Percentiles rank a stretch among this genome's conserved stretches.
Conservation (phyloP, 2,113 vertebrate species). For the Malaclemys terrapin region DNA sequence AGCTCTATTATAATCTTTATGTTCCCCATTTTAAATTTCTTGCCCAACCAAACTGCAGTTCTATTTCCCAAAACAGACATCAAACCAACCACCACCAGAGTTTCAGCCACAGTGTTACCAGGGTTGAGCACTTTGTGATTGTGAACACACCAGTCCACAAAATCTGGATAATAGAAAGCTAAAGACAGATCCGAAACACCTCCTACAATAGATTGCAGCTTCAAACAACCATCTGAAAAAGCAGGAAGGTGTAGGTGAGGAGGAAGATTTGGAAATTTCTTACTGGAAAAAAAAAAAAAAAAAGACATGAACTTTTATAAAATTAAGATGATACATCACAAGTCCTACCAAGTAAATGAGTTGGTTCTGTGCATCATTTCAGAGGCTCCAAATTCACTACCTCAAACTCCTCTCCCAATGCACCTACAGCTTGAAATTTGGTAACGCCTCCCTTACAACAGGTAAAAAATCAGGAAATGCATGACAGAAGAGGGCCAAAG, state of each 20-base stretch:
- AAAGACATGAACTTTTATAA: background rate
- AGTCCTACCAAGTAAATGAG: background rate
- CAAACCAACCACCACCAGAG: background rate
- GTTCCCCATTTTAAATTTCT: background rate
- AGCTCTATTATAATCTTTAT: background rate
- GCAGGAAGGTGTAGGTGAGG: background rate
- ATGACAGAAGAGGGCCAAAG: conserved; percentile 1
- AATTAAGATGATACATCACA: background rate
- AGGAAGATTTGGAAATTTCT: background rate
- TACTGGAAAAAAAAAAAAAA: background rate
- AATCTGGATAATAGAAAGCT: background rate
- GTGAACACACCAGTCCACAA: background rate
- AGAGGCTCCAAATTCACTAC: background rate
- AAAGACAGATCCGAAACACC: background rate
- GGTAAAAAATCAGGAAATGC: background rate
- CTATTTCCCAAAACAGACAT: background rate
- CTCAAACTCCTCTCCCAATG: background rate
- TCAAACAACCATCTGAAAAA: background rate
- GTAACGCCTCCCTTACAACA: background rate
- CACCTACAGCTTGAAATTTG: accelerated
- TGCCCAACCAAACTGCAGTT: background rate
- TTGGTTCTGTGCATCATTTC: background rate
- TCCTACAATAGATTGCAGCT: background rate
- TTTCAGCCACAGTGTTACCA: background rate
- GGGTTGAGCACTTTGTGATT: background rate